Evolutionary conservation across 2,797 vertebrate genomes (phyloP).

Genomic region (Ibycter americanus): DNA sequence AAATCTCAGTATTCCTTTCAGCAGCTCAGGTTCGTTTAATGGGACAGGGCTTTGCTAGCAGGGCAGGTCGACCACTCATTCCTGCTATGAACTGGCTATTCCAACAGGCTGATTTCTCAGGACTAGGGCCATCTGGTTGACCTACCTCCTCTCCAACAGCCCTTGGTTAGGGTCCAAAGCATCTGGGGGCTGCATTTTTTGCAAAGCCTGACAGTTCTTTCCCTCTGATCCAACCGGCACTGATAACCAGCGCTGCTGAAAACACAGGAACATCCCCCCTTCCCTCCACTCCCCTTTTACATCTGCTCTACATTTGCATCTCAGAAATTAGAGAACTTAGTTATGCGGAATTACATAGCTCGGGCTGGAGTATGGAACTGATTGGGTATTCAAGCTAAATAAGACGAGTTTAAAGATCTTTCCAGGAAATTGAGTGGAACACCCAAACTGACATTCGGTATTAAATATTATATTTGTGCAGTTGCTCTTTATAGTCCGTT

Average conservation of each 20-base stretch:
- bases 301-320: conserved; percentile 83
- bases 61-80: background rate
- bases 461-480: conserved; percentile 75
- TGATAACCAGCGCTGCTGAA: conserved; percentile 45
- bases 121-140: background rate
- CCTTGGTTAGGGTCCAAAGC: background rate
- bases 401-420: conserved; percentile 78
- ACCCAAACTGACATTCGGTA: conserved; percentile 80
- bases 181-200: background rate
- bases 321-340: conserved; percentile 78
- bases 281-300: conserved; percentile 67
- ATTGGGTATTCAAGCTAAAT: conserved; percentile 75
- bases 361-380: conserved; percentile 62
- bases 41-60: background rate
- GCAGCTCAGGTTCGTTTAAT: background rate
- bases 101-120: background rate
- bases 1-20: background rate
- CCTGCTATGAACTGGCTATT: background rate
- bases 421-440: conserved; percentile 86
- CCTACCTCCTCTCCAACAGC: background rate
- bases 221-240: background rate
- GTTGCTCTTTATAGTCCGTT: conserved; percentile 59
- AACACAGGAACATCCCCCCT: conserved; percentile 56
- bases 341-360: conserved; percentile 71
- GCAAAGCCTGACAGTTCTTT: background rate